A percentile compares a stretch with the other conserved stretches of the same genome.
These are phyloP conservation scores for Rhorus exstirpatorius DNA, from an alignment of 2,888 invertebrate genomes.

Conservation along the genomic window DNA sequence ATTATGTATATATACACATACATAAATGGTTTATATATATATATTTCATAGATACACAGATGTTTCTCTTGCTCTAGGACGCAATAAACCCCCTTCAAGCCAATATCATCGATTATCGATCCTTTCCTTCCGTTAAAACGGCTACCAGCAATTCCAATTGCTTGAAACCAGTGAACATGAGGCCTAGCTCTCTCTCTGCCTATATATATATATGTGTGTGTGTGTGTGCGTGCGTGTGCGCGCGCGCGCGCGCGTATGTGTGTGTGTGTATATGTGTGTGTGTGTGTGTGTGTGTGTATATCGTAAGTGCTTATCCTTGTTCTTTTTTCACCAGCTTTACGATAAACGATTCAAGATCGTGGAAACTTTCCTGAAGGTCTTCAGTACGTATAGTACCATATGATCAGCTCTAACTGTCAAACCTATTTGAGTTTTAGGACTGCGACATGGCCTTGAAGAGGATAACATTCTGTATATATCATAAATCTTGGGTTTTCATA, in stretches of 20 bases:
- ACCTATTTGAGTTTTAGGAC: neutral
- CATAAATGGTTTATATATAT: conserved; percentile 17
- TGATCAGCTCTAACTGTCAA: neutral
- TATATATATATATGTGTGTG: too few species aligned
- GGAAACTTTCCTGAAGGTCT: conserved; percentile 18
- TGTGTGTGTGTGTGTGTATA: neutral
- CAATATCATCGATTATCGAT: conserved; percentile 67
- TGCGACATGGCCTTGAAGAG: too few species aligned
- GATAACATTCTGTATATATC: neutral
- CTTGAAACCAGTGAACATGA: conserved; percentile 19
- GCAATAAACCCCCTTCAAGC: conserved; percentile 54
- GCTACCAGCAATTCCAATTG: conserved; percentile 36
- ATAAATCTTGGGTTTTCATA: neutral
- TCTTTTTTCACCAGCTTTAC: conserved; percentile 21
- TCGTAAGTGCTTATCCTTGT: neutral
- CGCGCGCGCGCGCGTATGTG: neutral
- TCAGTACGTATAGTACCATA: conserved; percentile 11
- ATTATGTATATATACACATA: conserved; percentile 2
- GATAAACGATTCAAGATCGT: conserved; percentile 36
- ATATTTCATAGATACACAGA: conserved; percentile 1
- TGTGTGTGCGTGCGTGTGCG: too few species aligned
- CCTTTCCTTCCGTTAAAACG: conserved; percentile 57
- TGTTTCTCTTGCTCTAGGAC: conserved; percentile 45
- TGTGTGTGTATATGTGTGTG: neutral
- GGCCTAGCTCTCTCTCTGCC: neutral